Percentiles rank a stretch among this genome's conserved stretches.
Evolutionary conservation across 2,888 invertebrate genomes (phyloP).

Genomic region (Heliconius hortense): DNA sequence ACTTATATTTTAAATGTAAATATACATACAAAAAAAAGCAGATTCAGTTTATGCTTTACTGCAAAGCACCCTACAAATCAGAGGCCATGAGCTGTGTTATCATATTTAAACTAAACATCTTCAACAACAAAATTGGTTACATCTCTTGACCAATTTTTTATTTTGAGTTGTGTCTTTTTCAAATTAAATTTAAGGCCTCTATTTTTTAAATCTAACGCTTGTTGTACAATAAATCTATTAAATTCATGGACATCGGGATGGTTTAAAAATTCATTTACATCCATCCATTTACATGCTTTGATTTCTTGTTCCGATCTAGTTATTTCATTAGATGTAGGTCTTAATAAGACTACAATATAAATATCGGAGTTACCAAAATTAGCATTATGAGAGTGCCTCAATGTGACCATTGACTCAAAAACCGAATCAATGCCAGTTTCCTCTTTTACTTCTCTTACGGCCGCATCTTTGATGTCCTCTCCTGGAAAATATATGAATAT

Average conservation of each 20-base stretch:
- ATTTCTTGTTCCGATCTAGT: conserved; percentile 89
- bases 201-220: conserved; percentile 85
- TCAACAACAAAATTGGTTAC: conserved; percentile 21
- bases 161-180: conserved; percentile 61
- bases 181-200: conserved; percentile 83
- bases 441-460: conserved; percentile 92
- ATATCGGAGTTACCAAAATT: conserved; percentile 93
- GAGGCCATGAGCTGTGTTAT: neutral
- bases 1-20: neutral
- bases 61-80: too few relatives aligned
- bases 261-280: conserved; percentile 85
- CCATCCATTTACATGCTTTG: conserved; percentile 91
- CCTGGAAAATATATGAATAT: conserved; percentile 78
- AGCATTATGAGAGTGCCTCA: conserved; percentile 89
- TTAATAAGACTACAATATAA: conserved; percentile 89
- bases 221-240: conserved; percentile 85
- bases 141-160: conserved; percentile 27
- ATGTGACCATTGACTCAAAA: conserved; percentile 88
- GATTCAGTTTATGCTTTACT: too few relatives aligned
- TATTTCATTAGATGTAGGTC: conserved; percentile 84
- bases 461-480: conserved; percentile 92
- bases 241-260: conserved; percentile 88
- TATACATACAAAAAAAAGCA: neutral
- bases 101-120: neutral
- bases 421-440: conserved; percentile 92